Evolutionary conservation across 2,888 invertebrate species (phyloP), one percentile per base, ranked within the genome.

Genomic region (Tiliacea citrago): DNA sequence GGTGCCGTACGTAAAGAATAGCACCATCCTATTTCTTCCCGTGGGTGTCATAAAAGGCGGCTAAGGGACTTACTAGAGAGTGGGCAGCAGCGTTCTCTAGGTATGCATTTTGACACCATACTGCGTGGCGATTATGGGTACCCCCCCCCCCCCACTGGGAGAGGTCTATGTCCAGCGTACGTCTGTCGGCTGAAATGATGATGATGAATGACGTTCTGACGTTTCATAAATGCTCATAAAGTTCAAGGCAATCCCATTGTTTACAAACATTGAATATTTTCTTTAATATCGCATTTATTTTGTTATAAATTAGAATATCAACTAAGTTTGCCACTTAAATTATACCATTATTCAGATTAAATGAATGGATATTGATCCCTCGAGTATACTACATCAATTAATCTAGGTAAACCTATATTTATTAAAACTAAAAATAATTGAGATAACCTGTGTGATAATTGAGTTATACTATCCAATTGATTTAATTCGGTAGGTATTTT

Each of bases 401-500:
- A 42, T 29, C 9, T n/a, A 55, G 42, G 42, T 12, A 24, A 55
- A 53, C n/a, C 16, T 39, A 57, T 13, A 42, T 10, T 8, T 47
- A 47, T 49, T 49, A 12, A n/a, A 58, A 61, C 21, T 51, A 5
- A 57, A 62, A 42, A 78, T 79, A 67, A 78, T 55, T 71, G 13
- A 73, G 49, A 61, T 61, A 78, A 35, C 29, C n/a, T 39, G 5
- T 35, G 5, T 55, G 24, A 53, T 61, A 47, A 39, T 75, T 47
- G 12, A 65, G 21, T 66, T 7, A 62, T 9, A 53, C 51, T 35
- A 29, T 55, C 8, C 39, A 66, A 47, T 73, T 61, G n/a, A 39
- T 58, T 58, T 55, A n/a, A 66, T 45, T 51, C 16, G 10, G 29
- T 51, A 21, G 10, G 29, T 57, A 79, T 73, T 79, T 79, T 67